Evolutionary conservation across 2,888 invertebrate genomes (phyloP), one percentile per base, ranked within the genome.

Genomic region (Eulithis testata): DNA sequence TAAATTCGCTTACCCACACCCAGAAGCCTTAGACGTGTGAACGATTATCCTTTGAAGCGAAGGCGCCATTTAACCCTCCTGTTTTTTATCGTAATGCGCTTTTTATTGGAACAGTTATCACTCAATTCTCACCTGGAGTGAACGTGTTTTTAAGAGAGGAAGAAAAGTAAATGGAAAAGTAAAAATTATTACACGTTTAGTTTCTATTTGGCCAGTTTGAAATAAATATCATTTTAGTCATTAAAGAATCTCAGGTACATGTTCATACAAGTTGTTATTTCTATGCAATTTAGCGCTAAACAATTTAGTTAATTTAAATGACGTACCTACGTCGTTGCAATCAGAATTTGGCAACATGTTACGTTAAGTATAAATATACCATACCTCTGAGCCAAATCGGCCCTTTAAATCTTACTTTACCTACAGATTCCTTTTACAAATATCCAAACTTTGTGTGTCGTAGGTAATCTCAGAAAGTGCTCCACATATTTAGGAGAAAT

Each of bases 1-100:
- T 91, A 89, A 91, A 91, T 91, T 91, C 88, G 87, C 85, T 86
- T 86, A 90, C 89, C 89, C 88, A 84, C 85, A 85, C 87, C 87
- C 88, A 78, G 86, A 87, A 88, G 83, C 86, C 85, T 83, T 79
- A 87, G 73, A 73, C 86, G 86, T 87, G 88, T 82, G 86, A 87
- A 85, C 86, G 86, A 91, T 89, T 89, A 89, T 87, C 85, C 85
- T 84, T 85, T 83, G 80, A 82, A 80, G 77, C 79, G 80, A 77
- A 80, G 76, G 76, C 80, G 68, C 76, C 75, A 73, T 78, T 76
- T 71, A 82, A 81, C 79, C 74, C 79, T 78, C 84, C 85, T 81
- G 77, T 84, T 82, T 83, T 78, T 77, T 78, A 73, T 69, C 62
- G 70, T 70, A 69, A 73, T 77, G 75, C 73, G 74, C 73, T 74